Evolutionary conservation across 2,888 invertebrate species (phyloP), one percentile per base, ranked within the genome.

Genomic region (Eristalis pertinax): DNA sequence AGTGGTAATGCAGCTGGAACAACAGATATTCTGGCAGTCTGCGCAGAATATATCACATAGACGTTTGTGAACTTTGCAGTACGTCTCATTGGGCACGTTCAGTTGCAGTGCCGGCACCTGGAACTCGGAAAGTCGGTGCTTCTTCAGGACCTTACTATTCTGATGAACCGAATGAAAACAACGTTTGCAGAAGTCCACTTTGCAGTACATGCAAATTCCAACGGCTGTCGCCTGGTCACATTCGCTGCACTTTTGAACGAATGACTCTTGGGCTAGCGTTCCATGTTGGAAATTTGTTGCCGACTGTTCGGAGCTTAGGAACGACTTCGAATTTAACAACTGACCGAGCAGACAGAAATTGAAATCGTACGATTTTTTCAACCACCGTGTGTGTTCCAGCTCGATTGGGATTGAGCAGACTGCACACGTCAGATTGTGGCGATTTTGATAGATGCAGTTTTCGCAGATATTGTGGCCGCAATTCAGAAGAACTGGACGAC

Each of bases 381-480:
- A 41, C 79, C 79, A 87, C 65, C 87, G 62, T n/a, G 75, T 76
- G 22, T 87, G 79, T 26, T 87, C 76, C 11, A 75, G 72, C 69
- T 89, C 76, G 0, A 91, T 89, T 0, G 89, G 90, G 0, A 68
- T 63, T 0, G 26, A 70, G 78, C 92, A 92, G 0, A 90, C 89
- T 29, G 83, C 89, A 67, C 92, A 92, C 0, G 80, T 84, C 13
- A 91, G 86, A 7, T 90, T 89, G 4, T 89, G 78, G 0, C 89
- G 89, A 83, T 91, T 67, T 15, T 86, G 87, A 15, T 79, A 92
- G 15, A 95, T 91, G 90, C 96, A 97, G 68, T 93, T 94, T 89
- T 95, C 95, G 89, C 97, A 97, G 89, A 95, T 93, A 2, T 95
- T 94, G 91, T 97, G 97, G 0, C 95, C 95, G 90, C 97, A 97